These are phyloP conservation scores for Micromussa lordhowensis DNA, from an alignment of 92 coral and sea anemone species.

Conservation along the genomic window DNA sequence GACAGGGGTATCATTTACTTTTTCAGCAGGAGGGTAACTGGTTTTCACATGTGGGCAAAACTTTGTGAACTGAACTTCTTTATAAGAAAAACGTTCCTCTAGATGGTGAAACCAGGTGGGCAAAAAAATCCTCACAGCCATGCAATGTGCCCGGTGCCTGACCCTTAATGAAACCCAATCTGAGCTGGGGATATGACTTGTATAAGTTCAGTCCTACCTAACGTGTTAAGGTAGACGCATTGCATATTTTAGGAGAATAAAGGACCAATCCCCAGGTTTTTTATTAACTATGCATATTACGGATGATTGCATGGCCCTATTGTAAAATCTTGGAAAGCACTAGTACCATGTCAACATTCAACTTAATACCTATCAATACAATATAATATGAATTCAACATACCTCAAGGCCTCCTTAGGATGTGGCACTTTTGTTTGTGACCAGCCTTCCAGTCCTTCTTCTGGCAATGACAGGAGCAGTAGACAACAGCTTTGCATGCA, in stretches of 20 bases:
- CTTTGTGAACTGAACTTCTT: too few relatives aligned
- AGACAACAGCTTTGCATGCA: constrained; percentile 57
- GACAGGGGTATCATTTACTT: too few relatives aligned
- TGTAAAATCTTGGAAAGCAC: not conserved
- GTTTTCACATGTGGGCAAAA: too few relatives aligned
- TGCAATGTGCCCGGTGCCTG: too few relatives aligned
- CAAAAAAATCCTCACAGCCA: too few relatives aligned
- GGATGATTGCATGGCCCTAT: not conserved
- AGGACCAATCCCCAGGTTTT: not conserved
- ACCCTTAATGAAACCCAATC: too few relatives aligned
- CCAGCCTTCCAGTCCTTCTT: constrained; percentile 62
- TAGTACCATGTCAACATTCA: not conserved
- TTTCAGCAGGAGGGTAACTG: too few relatives aligned
- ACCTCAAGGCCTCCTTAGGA: constrained; percentile 32
- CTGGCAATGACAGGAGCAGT: constrained; percentile 46
- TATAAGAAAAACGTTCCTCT: too few relatives aligned
- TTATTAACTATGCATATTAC: not conserved
- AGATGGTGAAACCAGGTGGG: too few relatives aligned
- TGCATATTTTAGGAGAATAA: not conserved
- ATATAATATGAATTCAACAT: not conserved
- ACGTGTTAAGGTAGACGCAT: not conserved
- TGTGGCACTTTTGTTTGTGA: constrained; percentile 45
- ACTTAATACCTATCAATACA: not conserved
- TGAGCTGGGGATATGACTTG: too few relatives aligned
- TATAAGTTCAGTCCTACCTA: too few relatives aligned